These are phyloP conservation scores for Cossypha heuglini DNA, from an alignment of 2,797 vertebrate species.

Conservation along the genomic window DNA sequence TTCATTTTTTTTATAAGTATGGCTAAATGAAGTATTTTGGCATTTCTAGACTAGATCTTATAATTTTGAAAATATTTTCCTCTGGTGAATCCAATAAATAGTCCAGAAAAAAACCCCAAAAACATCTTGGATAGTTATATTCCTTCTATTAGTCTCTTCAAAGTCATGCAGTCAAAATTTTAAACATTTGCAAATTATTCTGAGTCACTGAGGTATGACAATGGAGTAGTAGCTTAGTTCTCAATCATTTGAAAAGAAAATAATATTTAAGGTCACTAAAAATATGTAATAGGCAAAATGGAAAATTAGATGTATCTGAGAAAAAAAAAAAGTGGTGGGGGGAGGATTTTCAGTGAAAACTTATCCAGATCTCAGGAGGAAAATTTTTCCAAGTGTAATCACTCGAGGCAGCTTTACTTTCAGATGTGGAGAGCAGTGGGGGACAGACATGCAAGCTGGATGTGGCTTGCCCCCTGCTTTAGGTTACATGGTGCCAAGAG, in stretches of 20 bases:
- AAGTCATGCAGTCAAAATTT: neutral
- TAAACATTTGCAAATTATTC: neutral
- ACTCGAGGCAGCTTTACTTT: neutral
- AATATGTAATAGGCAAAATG: neutral
- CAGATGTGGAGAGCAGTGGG: neutral
- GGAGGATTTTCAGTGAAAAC: neutral
- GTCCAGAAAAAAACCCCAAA: neutral
- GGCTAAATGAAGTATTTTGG: neutral
- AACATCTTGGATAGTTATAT: neutral
- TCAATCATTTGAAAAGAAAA: neutral
- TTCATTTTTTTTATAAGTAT: neutral
- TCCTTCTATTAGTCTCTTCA: neutral
- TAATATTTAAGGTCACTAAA: neutral
- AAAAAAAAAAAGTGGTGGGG: neutral
- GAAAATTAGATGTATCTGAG: neutral
- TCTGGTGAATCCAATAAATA: neutral
- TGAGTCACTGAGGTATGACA: neutral
- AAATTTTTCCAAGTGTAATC: neutral
- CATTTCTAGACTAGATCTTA: neutral
- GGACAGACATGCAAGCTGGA: neutral
- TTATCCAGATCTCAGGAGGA: neutral
- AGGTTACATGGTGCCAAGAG: neutral
- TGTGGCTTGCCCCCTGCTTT: neutral
- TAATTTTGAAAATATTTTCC: constrained; percentile 27
- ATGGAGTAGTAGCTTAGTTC: neutral